Base-by-base conservation (phyloP, 2,113 vertebrate species). In the Catharus minimus region DNA sequence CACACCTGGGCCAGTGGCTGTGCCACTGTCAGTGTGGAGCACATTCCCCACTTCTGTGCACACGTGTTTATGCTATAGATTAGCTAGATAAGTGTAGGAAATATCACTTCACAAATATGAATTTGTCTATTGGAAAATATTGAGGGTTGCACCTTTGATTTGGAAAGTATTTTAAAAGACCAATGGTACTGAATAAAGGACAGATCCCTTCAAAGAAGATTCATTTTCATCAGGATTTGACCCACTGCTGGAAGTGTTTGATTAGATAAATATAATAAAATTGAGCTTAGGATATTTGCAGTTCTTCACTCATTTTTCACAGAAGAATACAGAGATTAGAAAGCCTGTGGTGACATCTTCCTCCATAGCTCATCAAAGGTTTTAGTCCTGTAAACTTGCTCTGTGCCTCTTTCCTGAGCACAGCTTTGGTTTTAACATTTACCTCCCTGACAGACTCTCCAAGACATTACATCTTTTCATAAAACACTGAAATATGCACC, bases 361-460 rank as follows among this genome's bases (percentile, higher is more conserved):
- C 21, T 88, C 50, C 23, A n/a, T 3, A 82, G 13, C 46, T 75
- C 67, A 38, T 14, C 8, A 9, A 80, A n/a, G 46, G 33, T 91
- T 77, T 73, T 58, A 57, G 62, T 61, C 33, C 14, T 50, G 12
- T 33, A 38, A n/a, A 17, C 74, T 74, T 80, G 13, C 67, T 89
- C 36, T 65, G 17, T n/a, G 36, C 7, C 36, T 13, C 33, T 90
- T 65, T 68, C 26, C 60, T 57, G 26, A 69, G 64, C 16, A 58
- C 18, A 68, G 36, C 27, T 95, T 85, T 91, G 28, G 10, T 74
- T 92, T 88, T 36, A 90, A 55, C 41, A 11, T 66, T 47, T 86
- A 3, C 36, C 18, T 32, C 36, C 52, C 49, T 78, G 64, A 36
- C 27, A 68, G 75, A 33, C 41, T 76, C 36, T 81, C 57, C 53